Percentiles rank a stretch among this genome's conserved stretches.
phyloP scores from a whole-genome alignment of 2,797 vertebrate species.

The Buceros bicornis region DNA sequence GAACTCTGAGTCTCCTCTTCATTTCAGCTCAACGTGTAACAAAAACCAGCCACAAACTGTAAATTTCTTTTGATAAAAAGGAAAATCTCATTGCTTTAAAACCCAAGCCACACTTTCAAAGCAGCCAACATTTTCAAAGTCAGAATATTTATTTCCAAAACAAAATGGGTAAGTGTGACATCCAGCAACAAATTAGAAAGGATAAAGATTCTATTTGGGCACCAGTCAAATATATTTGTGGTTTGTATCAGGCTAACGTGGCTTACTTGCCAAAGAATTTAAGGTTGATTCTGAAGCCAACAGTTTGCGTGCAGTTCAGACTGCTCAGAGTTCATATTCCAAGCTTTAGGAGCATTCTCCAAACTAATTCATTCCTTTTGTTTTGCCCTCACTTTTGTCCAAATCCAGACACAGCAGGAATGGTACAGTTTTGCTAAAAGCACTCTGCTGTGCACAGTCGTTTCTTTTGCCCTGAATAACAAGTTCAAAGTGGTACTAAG shows the following conservation, averaged over 20 bases:
- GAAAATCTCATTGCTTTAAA: background rate
- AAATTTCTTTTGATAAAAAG: background rate
- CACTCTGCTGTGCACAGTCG: background rate
- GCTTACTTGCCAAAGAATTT: slow-evolving; percentile 59
- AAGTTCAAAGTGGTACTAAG: slow-evolving; percentile 21
- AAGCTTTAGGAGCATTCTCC: slow-evolving; percentile 24
- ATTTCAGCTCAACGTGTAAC: background rate
- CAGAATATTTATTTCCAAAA: slow-evolving; percentile 57
- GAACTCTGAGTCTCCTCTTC: background rate
- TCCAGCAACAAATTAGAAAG: slow-evolving; percentile 61
- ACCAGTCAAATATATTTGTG: slow-evolving; percentile 56
- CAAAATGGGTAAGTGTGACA: slow-evolving; percentile 18
- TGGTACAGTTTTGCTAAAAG: background rate
- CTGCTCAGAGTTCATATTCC: slow-evolving; percentile 18
- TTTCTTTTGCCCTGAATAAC: slow-evolving; percentile 15
- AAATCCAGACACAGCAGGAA: slow-evolving; percentile 33
- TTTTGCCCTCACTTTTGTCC: background rate
- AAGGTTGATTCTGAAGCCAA: slow-evolving; percentile 54
- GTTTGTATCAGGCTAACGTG: slow-evolving; percentile 29
- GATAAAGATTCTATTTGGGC: slow-evolving; percentile 27
- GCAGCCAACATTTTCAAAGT: slow-evolving; percentile 12
- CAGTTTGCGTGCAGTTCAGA: background rate
- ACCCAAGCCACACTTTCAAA: background rate
- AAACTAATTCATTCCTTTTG: slow-evolving; percentile 56
- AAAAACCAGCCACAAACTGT: background rate